Conservation (phyloP, 2,797 vertebrate genomes). For the Sciurus carolinensis region DNA sequence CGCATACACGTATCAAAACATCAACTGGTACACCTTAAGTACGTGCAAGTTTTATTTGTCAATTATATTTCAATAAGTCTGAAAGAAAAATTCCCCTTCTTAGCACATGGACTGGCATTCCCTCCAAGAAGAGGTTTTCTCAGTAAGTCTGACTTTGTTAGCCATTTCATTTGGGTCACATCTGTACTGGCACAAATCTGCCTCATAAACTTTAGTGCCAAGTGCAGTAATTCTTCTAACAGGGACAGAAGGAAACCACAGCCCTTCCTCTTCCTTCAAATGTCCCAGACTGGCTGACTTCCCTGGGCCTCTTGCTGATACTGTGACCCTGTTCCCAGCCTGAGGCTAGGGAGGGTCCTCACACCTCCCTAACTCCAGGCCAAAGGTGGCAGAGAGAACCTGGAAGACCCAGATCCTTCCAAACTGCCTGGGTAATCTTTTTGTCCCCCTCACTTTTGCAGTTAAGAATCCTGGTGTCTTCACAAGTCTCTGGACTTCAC, state of each 20-base stretch:
- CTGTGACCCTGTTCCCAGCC: neutral
- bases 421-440: neutral
- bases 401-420: neutral
- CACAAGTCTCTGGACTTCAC: neutral
- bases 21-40: neutral
- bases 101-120: neutral
- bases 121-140: neutral
- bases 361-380: neutral
- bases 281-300: neutral
- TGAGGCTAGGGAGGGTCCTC: neutral
- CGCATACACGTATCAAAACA: neutral
- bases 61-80: neutral
- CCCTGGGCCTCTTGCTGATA: neutral
- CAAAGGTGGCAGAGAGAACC: neutral
- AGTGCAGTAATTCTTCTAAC: neutral
- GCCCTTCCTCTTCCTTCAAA: constrained; percentile 66
- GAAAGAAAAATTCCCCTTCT: neutral
- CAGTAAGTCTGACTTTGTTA: neutral
- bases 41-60: neutral
- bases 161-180: neutral
- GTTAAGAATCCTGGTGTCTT: neutral
- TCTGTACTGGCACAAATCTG: neutral
- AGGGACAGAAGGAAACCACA: constrained; percentile 6
- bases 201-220: neutral
- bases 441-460: neutral